Percentiles rank a stretch among this genome's conserved stretches.
Conservation (phyloP, 2,888 invertebrate genomes). For the Miltochrista miniata region DNA sequence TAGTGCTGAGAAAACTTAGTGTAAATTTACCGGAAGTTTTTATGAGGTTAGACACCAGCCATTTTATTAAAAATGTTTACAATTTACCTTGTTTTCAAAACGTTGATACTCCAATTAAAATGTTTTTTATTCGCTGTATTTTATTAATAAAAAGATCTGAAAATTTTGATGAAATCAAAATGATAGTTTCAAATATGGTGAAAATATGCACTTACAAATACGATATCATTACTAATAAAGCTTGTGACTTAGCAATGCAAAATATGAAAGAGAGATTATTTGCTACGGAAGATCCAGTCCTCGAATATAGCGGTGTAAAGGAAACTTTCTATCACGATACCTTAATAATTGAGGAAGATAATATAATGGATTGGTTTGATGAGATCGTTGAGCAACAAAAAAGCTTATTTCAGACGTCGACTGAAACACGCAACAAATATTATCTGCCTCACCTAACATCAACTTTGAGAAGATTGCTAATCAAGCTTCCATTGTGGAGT, state of each 20-base stretch:
- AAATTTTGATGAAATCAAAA: conserved; percentile 15
- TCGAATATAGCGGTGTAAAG: conserved; percentile 16
- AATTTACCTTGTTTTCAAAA: conserved; percentile 14
- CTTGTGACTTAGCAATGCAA: conserved; percentile 17
- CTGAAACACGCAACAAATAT: too few relatives aligned
- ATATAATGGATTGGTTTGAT: conserved; percentile 16
- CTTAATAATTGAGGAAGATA: too few relatives aligned
- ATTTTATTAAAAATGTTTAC: too few relatives aligned
- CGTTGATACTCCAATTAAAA: conserved; percentile 12
- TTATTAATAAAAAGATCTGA: conserved; percentile 15
- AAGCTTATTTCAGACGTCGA: too few relatives aligned
- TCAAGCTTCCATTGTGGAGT: too few relatives aligned
- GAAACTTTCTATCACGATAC: conserved; percentile 16
- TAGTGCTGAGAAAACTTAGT: conserved; percentile 14
- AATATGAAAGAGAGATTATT: conserved; percentile 14
- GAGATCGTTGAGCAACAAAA: too few relatives aligned
- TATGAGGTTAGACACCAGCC: conserved; percentile 12
- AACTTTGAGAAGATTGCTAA: too few relatives aligned
- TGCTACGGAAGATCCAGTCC: conserved; percentile 15
- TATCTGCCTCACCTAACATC: too few relatives aligned
- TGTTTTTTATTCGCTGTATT: conserved; percentile 17
- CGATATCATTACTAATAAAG: conserved; percentile 14
- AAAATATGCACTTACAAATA: conserved; percentile 21
- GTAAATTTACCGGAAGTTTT: conserved; percentile 9
- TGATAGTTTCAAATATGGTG: conserved; percentile 10